Conservation (phyloP, 2,113 vertebrate species). For the Siphamia tubifer region DNA sequence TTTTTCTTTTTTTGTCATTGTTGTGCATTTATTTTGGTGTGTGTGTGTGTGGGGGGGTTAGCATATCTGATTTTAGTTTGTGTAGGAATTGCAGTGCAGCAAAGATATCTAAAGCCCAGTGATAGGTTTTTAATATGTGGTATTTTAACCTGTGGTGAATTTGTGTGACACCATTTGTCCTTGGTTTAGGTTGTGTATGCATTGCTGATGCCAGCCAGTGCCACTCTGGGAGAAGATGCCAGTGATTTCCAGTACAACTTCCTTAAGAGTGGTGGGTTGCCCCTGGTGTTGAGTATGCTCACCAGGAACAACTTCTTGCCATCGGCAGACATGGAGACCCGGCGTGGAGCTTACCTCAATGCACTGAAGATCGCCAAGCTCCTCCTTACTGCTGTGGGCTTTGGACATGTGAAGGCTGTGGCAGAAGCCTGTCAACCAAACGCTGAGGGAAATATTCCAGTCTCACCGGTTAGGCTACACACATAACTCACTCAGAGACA, state of each 20-base stretch:
- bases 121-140: background rate
- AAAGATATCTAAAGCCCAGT: background rate
- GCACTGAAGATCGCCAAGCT: conserved; percentile 98
- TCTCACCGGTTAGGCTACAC: conserved; percentile 87
- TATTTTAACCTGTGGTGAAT: background rate
- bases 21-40: too few relatives aligned
- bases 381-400: conserved; percentile 95
- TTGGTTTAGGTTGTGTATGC: conserved; percentile 93
- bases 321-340: conserved; percentile 98
- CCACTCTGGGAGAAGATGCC: conserved; percentile 95
- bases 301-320: conserved; percentile 99
- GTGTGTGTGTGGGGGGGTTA: too few relatives aligned
- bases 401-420: conserved; percentile 95
- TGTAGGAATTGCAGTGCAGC: background rate
- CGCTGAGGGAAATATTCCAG: conserved; percentile 89
- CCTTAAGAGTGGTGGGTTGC: conserved; percentile 95
- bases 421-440: conserved; percentile 96
- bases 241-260: conserved; percentile 99
- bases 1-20: too few relatives aligned
- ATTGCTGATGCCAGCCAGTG: conserved; percentile 98
- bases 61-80: too few relatives aligned
- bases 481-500: background rate
- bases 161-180: background rate
- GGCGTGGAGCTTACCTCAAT: conserved; percentile 96
- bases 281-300: conserved; percentile 97